A percentile compares a stretch with the other conserved stretches of the same genome.
Evolutionary conservation across 1,140 invertebrate genomes (phyloP).

Genomic region (Pogonognathellus flavescens): DNA sequence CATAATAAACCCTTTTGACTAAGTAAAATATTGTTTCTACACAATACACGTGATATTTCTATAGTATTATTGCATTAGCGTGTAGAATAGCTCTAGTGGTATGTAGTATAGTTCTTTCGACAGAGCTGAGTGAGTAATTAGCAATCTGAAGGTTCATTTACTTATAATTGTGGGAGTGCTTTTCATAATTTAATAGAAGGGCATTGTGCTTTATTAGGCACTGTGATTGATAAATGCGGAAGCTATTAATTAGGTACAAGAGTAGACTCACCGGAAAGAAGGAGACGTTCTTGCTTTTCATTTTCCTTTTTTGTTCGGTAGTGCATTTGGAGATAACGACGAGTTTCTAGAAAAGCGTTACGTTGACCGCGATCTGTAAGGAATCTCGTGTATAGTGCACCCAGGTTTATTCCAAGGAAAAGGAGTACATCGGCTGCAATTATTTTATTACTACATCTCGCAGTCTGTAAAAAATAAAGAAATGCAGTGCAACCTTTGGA

Average conservation of each 20-base stretch:
- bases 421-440: slow-evolving; percentile 84
- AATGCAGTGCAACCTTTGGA: too few relatives aligned
- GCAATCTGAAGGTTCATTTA: too few relatives aligned
- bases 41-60: too few relatives aligned
- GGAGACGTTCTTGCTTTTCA: slow-evolving; percentile 92
- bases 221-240: not conserved
- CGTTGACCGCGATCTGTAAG: slow-evolving; percentile 94
- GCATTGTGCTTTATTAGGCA: not conserved
- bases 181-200: too few relatives aligned
- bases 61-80: too few relatives aligned
- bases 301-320: slow-evolving; percentile 94
- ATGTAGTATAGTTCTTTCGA: too few relatives aligned
- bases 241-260: not conserved
- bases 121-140: too few relatives aligned
- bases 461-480: not conserved
- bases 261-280: slow-evolving; percentile 80
- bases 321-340: slow-evolving; percentile 94
- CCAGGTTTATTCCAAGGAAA: slow-evolving; percentile 90
- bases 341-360: slow-evolving; percentile 95
- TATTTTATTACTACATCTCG: slow-evolving; percentile 76
- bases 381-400: slow-evolving; percentile 97
- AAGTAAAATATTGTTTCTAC: too few relatives aligned
- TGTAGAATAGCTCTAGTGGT: too few relatives aligned
- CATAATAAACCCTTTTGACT: too few relatives aligned
- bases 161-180: too few relatives aligned